Conservation (phyloP, 2,888 invertebrate species). For the Tiphia femorata region DNA sequence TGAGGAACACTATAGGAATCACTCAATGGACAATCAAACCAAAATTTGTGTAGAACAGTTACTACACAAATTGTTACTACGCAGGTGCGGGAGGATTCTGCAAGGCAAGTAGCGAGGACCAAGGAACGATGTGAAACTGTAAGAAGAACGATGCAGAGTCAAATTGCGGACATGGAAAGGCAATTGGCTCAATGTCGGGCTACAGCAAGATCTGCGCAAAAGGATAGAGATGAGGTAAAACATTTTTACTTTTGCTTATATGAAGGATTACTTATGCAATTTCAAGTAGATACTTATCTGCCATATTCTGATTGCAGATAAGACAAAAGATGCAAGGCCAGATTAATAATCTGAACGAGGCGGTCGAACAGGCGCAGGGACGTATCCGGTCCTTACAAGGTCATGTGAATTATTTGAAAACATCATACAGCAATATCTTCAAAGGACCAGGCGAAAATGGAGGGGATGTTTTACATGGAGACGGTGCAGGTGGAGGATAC, state of each 20-base stretch:
- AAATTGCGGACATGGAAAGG: slow-evolving; percentile 77
- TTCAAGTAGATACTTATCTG: not conserved
- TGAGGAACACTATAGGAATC: no score
- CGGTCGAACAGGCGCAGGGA: slow-evolving; percentile 77
- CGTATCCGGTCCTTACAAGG: slow-evolving; percentile 75
- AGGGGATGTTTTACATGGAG: slow-evolving; percentile 35
- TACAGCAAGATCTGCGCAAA: slow-evolving; percentile 75
- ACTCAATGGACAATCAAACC: no score
- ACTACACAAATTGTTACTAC: no score
- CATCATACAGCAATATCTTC: slow-evolving; percentile 63
- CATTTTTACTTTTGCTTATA: not conserved
- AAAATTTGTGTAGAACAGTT: no score
- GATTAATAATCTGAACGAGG: slow-evolving; percentile 76
- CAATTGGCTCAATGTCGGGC: slow-evolving; percentile 77
- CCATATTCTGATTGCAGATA: slow-evolving; percentile 67
- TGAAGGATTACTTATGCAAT: not conserved
- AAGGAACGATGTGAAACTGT: slow-evolving; percentile 78
- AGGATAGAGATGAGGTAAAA: slow-evolving; percentile 76
- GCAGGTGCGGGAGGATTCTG: slow-evolving; percentile 77
- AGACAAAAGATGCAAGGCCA: slow-evolving; percentile 80
- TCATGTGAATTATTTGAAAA: slow-evolving; percentile 75
- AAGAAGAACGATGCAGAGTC: slow-evolving; percentile 75
- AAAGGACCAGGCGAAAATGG: slow-evolving; percentile 50
- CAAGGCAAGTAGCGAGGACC: slow-evolving; percentile 75
- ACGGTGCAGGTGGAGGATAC: slow-evolving; percentile 49